Percentiles rank a stretch among this genome's conserved stretches.
Conservation (phyloP, 1,140 invertebrate genomes). For the Tetramorium alpestre region DNA sequence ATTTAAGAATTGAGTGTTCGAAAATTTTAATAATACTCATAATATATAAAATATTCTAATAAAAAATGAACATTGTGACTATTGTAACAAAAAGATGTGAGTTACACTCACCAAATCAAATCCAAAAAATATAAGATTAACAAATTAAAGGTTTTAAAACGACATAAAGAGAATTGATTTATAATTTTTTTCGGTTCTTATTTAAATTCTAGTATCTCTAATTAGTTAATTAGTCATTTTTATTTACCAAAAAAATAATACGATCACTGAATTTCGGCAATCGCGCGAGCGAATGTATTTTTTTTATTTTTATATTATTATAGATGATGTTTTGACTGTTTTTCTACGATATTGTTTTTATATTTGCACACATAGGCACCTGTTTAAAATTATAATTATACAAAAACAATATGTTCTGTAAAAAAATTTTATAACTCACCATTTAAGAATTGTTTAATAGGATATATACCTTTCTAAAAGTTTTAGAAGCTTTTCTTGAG, state of each 20-base stretch:
- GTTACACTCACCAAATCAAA: too few species aligned
- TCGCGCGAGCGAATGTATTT: not conserved
- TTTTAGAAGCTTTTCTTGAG: not conserved
- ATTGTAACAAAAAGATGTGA: too few species aligned
- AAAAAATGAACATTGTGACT: too few species aligned
- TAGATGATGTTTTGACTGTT: not conserved
- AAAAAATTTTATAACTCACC: not conserved
- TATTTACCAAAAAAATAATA: slow-evolving; percentile 7
- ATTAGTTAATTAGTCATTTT: slow-evolving; percentile 3
- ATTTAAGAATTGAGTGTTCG: too few species aligned
- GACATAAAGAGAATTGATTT: too few species aligned
- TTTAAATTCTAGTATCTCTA: too few species aligned
- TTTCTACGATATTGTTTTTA: slow-evolving; percentile 17
- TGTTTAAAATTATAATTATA: slow-evolving; percentile 12
- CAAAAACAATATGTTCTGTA: not conserved
- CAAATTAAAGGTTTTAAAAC: too few species aligned
- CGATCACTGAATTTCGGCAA: not conserved
- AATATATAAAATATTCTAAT: too few species aligned
- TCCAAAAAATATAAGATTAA: too few species aligned
- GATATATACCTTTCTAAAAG: not conserved
- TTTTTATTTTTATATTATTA: slow-evolving; percentile 31
- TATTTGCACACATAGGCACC: slow-evolving; percentile 8
- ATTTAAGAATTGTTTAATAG: not conserved
- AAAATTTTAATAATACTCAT: too few species aligned
- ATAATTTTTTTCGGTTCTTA: too few species aligned